Evolutionary conservation across 2,797 vertebrate genomes (phyloP).

Genomic region (Enoplosus armatus): DNA sequence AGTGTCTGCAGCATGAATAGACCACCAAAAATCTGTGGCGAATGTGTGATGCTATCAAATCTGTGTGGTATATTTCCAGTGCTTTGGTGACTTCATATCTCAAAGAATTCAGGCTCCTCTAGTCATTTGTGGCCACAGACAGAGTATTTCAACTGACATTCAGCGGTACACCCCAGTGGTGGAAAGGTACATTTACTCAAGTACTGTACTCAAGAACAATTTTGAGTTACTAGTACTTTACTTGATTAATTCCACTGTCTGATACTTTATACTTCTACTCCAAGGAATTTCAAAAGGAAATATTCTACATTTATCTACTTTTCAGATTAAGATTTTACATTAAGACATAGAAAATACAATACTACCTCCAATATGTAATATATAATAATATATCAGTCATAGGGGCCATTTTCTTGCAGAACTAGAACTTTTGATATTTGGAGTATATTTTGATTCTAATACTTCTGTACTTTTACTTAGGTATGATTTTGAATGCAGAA

Average conservation of each 20-base stretch:
- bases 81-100: constrained; percentile 8
- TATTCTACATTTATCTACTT: too few species aligned
- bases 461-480: not conserved
- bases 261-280: too few species aligned
- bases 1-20: constrained; percentile 19
- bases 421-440: not conserved
- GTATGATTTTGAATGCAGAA: too few species aligned
- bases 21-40: constrained; percentile 10
- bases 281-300: too few species aligned
- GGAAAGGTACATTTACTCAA: too few species aligned
- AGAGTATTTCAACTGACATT: not conserved
- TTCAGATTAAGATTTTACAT: too few species aligned
- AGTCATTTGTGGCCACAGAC: constrained; percentile 1
- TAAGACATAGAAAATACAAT: too few species aligned
- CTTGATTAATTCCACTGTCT: too few species aligned
- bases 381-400: not conserved
- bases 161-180: not conserved
- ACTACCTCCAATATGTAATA: too few species aligned
- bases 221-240: too few species aligned
- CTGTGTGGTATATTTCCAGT: not conserved
- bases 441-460: not conserved
- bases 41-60: constrained; percentile 24
- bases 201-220: too few species aligned
- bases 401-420: not conserved
- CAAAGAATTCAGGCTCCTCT: constrained; percentile 2